A percentile compares a stretch with the other conserved stretches of the same genome.
These are phyloP conservation scores for Choreutis nemorana DNA, from an alignment of 2,888 invertebrate species.

Conservation along the genomic window DNA sequence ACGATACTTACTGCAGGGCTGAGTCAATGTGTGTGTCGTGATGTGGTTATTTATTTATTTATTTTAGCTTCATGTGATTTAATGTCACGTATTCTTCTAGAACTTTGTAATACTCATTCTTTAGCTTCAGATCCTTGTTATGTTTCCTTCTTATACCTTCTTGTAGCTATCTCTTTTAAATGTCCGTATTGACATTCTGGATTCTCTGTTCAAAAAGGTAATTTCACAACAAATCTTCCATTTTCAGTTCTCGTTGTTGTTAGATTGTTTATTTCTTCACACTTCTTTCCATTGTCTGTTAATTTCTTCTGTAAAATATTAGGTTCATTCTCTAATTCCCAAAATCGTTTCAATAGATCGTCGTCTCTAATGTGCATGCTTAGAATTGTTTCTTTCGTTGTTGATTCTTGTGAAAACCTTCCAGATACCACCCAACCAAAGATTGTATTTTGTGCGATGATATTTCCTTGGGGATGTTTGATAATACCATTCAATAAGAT, in stretches of 20 bases:
- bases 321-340: slow-evolving; percentile 9
- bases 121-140: not conserved
- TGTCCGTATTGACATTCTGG: slow-evolving; percentile 9
- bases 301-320: slow-evolving; percentile 2
- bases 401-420: not conserved
- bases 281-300: slow-evolving; percentile 5
- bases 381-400: slow-evolving; percentile 1
- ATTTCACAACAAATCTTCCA: slow-evolving; percentile 9
- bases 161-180: not conserved
- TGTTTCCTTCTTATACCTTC: not conserved
- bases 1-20: too few species aligned
- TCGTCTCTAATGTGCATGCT: slow-evolving; percentile 12
- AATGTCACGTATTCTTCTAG: not conserved
- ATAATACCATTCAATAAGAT: slow-evolving; percentile 9
- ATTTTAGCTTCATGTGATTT: not conserved
- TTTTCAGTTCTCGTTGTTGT: slow-evolving; percentile 8
- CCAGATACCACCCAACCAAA: slow-evolving; percentile 16
- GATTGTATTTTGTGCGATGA: slow-evolving; percentile 9
- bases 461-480: slow-evolving; percentile 6
- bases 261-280: slow-evolving; percentile 7
- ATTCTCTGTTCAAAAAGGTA: slow-evolving; percentile 9
- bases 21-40: too few species aligned
- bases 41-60: too few species aligned
- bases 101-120: not conserved
- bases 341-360: slow-evolving; percentile 10